Conservation (phyloP, 2,113 vertebrate species). For the Boleophthalmus pectinirostris region DNA sequence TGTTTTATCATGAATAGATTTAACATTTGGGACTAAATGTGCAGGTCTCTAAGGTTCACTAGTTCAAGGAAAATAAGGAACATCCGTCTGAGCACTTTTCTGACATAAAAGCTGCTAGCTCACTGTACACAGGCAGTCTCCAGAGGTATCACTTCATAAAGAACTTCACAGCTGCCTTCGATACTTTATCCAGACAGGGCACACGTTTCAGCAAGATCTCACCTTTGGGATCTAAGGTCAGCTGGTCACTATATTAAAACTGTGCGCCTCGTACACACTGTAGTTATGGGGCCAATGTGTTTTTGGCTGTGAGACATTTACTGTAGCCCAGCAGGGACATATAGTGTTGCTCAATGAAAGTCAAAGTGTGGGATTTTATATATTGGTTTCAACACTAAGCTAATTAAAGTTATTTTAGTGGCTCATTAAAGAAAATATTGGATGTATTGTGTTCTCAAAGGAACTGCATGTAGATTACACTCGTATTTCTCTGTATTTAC, state of each 20-base stretch:
- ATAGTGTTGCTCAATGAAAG: neutral
- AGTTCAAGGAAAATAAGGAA: too few species aligned
- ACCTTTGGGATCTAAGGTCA: neutral
- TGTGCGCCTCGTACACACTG: too few species aligned
- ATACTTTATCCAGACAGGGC: slow-evolving; percentile 6
- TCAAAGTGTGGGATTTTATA: too few species aligned
- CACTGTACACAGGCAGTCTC: slow-evolving; percentile 19
- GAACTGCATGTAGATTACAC: too few species aligned
- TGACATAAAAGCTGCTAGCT: slow-evolving; percentile 39
- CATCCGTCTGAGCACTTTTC: neutral
- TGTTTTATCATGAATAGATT: too few species aligned
- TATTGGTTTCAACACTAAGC: too few species aligned
- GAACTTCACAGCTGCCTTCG: slow-evolving; percentile 22
- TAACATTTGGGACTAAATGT: too few species aligned
- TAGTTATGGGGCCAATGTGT: neutral
- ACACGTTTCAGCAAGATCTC: slow-evolving; percentile 10
- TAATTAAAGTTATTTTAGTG: too few species aligned
- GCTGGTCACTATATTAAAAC: neutral
- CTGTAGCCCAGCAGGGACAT: neutral
- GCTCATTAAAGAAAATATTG: too few species aligned
- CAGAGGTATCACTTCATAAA: neutral
- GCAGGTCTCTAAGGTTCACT: too few species aligned
- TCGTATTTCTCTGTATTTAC: too few species aligned
- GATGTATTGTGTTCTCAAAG: too few species aligned
- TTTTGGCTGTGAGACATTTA: neutral